A percentile compares a stretch with the other conserved stretches of the same genome.
These are phyloP conservation scores for Columbina picui DNA, from an alignment of 2,113 vertebrate genomes.

Conservation along the genomic window DNA sequence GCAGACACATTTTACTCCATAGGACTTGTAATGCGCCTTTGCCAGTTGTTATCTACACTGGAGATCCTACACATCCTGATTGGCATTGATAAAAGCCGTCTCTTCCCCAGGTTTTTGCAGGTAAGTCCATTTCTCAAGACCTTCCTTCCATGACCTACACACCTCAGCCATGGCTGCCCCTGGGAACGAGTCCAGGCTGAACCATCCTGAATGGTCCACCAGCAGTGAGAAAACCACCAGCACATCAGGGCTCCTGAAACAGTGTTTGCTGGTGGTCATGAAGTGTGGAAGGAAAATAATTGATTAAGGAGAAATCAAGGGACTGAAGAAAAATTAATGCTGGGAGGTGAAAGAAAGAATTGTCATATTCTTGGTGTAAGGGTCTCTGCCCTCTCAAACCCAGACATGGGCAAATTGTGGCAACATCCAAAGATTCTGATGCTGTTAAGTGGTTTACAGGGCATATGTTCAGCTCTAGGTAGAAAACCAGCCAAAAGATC, in stretches of 20 bases:
- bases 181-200: not conserved
- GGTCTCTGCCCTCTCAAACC: not conserved
- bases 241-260: not conserved
- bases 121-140: constrained; percentile 60
- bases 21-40: constrained; percentile 89
- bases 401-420: not conserved
- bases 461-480: not conserved
- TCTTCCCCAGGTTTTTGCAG: constrained; percentile 87
- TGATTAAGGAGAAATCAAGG: not conserved
- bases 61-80: constrained; percentile 89
- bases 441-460: not conserved
- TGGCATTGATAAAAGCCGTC: constrained; percentile 82
- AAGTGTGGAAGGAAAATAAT: not conserved
- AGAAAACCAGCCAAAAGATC: not conserved
- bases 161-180: not conserved
- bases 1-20: constrained; percentile 92
- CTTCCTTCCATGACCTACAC: not conserved
- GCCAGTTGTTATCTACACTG: constrained; percentile 87
- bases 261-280: not conserved
- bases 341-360: not conserved
- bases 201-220: not conserved
- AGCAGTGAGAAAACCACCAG: not conserved
- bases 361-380: not conserved
- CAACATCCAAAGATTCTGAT: not conserved
- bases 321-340: not conserved